Evolutionary conservation across 2,113 vertebrate genomes (phyloP), one percentile per base, ranked within the genome.

Genomic region (Lanius collurio): DNA sequence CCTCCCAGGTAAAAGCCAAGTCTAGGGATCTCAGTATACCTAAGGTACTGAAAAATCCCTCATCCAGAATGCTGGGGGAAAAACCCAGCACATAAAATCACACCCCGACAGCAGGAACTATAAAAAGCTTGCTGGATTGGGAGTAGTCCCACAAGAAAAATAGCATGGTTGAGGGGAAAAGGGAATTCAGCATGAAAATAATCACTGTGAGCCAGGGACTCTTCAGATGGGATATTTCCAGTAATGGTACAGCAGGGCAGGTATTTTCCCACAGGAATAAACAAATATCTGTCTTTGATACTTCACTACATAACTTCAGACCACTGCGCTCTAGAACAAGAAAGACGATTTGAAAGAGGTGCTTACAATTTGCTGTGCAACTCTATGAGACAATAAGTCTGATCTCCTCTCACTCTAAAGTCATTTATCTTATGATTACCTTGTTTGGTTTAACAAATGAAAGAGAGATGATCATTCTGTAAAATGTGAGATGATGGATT

Each of bases 91-190:
- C 26, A 74, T 30, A 81, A 83, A 83, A 87, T 59, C 44, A 35
- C 84, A 39, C 16, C 21, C 35, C 0, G 0, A 31, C 0, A 70
- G 7, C 18, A 81, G 15, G 16, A 87, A 39, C 52, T 84, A 31
- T 63, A 31, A 93, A 91, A 91, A 89, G 1, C 19, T 84, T 49
- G 5, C 31, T 75, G 46, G 22, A 33, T 10, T 93, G 16, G 44
- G 69, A 78, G 60, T 57, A 81, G 5, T 46, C 30, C 37, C 30
- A 81, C 8, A 21, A 77, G 30, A 65, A 92, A 90, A 92, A 80
- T 2, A 69, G 2, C 12, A 31, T 42, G 13, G 19, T 27, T 49
- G 28, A 2, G 3, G 13, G 13, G 33, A 93, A 57, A 27, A 87
- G 8, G 28, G 39, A 81, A 75, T 70, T 91, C 60, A 78, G 11